These are phyloP conservation scores for Timandra comae DNA, from an alignment of 2,888 invertebrate species.

Conservation along the genomic window DNA sequence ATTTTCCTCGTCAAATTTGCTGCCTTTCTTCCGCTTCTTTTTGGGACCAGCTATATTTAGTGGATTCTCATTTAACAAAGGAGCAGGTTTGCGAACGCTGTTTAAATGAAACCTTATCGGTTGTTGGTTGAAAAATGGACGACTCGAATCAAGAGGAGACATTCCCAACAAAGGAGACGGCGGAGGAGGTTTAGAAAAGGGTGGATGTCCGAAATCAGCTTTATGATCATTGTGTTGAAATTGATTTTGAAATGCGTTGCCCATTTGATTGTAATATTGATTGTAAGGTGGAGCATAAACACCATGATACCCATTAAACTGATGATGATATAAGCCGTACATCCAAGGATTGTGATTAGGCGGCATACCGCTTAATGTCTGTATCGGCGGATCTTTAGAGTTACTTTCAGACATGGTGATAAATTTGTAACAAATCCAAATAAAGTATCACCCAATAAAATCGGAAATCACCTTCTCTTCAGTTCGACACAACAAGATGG, in stretches of 20 bases:
- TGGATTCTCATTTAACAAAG: slow-evolving; percentile 61
- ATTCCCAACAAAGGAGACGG: slow-evolving; percentile 57
- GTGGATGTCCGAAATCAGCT: slow-evolving; percentile 40
- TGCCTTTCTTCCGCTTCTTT: slow-evolving; percentile 83
- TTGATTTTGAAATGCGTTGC: slow-evolving; percentile 44
- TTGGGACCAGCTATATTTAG: slow-evolving; percentile 76
- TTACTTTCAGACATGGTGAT: slow-evolving; percentile 56
- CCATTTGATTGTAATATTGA: slow-evolving; percentile 66
- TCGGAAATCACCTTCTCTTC: too few relatives aligned
- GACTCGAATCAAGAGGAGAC: slow-evolving; percentile 60
- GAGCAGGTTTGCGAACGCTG: slow-evolving; percentile 54
- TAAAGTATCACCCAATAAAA: too few relatives aligned
- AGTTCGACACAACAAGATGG: too few relatives aligned
- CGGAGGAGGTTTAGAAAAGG: slow-evolving; percentile 54
- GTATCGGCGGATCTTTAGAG: slow-evolving; percentile 63
- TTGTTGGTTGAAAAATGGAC: slow-evolving; percentile 61
- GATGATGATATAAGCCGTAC: slow-evolving; percentile 58
- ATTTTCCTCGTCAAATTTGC: slow-evolving; percentile 38
- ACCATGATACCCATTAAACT: slow-evolving; percentile 59
- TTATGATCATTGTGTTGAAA: slow-evolving; percentile 51
- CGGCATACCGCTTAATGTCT: slow-evolving; percentile 64
- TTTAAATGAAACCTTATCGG: slow-evolving; percentile 71
- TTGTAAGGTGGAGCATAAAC: slow-evolving; percentile 71
- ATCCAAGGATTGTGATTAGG: slow-evolving; percentile 64
- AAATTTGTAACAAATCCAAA: too few relatives aligned